A percentile compares a stretch with the other conserved stretches of the same genome.
Conservation (phyloP, 2,888 invertebrate species). For the Cataglyphis rosenhaueri region DNA sequence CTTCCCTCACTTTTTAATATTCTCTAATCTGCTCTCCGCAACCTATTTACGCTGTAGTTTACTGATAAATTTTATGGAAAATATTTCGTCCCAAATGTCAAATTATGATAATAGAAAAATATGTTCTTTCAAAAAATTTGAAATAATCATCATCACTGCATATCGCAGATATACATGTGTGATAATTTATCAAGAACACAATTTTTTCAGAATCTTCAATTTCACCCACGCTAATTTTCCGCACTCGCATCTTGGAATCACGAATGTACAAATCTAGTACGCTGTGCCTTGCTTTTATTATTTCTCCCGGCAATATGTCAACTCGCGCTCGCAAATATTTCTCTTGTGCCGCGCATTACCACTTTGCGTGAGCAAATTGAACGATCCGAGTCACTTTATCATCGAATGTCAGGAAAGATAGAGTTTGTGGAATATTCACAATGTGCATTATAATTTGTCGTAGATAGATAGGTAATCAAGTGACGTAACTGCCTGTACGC, state of each 20-base stretch:
- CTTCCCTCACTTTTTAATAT: conserved; percentile 7
- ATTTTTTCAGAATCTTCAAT: background rate
- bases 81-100: background rate
- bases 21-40: conserved; percentile 5
- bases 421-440: conserved; percentile 66
- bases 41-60: background rate
- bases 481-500: conserved; percentile 61
- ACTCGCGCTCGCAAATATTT: background rate
- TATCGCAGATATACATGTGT: background rate
- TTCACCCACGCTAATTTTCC: background rate
- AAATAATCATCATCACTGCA: background rate
- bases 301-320: background rate
- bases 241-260: background rate
- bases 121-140: background rate
- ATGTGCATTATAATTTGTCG: conserved; percentile 57
- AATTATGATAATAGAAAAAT: background rate
- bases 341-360: background rate
- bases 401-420: conserved; percentile 60
- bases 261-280: background rate
- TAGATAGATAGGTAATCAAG: conserved; percentile 56
- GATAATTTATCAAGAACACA: background rate
- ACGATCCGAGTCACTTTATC: conserved; percentile 48
- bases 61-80: conserved; percentile 18
- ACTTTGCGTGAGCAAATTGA: conserved; percentile 46
- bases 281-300: background rate